Percentiles rank a stretch among this genome's conserved stretches.
phyloP scores from a whole-genome alignment of 1,140 invertebrate genomes.

The Rhyacophila brunnea region DNA sequence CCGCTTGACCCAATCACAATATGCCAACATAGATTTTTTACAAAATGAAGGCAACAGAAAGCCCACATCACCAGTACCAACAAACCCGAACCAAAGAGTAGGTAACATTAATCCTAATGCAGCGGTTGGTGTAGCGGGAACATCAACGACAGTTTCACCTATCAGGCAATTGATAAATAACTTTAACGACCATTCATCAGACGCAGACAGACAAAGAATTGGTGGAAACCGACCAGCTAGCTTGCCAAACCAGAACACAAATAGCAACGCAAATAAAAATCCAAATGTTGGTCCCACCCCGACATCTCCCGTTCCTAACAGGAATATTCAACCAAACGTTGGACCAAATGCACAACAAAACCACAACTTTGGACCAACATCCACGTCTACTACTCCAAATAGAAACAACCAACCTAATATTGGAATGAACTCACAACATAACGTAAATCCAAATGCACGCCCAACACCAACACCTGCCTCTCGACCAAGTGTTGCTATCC shows the following conservation, averaged over 20 bases:
- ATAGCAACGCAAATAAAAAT: not conserved
- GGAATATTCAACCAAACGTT: not conserved
- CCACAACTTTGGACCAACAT: no score
- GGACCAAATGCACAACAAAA: no score
- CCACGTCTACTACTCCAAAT: not conserved
- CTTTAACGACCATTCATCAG: slow-evolving; percentile 7
- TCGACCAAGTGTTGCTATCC: not conserved
- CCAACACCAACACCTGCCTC: not conserved
- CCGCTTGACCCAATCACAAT: not conserved
- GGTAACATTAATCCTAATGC: slow-evolving; percentile 1
- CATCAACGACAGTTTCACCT: slow-evolving; percentile 13
- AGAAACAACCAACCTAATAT: not conserved
- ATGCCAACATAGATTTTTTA: slow-evolving; percentile 22
- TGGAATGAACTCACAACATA: not conserved
- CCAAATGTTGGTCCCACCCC: not conserved
- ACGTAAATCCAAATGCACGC: not conserved
- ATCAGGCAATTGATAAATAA: slow-evolving; percentile 23
- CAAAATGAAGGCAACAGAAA: slow-evolving; percentile 20
- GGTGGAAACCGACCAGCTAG: not conserved
- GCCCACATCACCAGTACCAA: slow-evolving; percentile 2
- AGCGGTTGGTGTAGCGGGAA: not conserved
- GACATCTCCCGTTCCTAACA: not conserved
- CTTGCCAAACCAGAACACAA: not conserved
- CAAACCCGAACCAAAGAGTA: slow-evolving; percentile 1
- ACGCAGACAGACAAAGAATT: slow-evolving; percentile 10